These are phyloP conservation scores for Cairina moschata DNA, from an alignment of 2,113 vertebrate genomes.

Conservation along the genomic window DNA sequence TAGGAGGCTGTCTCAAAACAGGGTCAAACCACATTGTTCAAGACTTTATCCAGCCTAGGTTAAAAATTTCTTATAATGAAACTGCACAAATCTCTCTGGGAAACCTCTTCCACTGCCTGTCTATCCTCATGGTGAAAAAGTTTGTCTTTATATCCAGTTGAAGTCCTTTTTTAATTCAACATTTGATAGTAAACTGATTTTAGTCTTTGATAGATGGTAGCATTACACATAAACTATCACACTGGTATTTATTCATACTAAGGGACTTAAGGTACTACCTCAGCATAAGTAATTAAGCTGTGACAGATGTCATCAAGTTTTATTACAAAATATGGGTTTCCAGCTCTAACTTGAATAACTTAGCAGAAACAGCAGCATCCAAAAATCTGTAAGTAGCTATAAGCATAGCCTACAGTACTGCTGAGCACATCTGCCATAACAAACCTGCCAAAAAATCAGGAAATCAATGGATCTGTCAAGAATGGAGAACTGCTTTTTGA, in stretches of 20 bases:
- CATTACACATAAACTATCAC: not conserved
- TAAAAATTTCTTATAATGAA: not conserved
- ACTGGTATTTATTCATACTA: not conserved
- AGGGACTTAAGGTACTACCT: slow-evolving; percentile 9
- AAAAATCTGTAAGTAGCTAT: slow-evolving; percentile 62
- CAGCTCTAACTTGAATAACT: slow-evolving; percentile 58
- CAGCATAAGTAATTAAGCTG: slow-evolving; percentile 30
- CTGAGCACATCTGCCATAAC: slow-evolving; percentile 58
- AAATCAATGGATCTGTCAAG: slow-evolving; percentile 59
- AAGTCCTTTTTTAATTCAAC: not conserved
- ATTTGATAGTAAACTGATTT: not conserved
- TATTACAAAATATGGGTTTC: slow-evolving; percentile 34
- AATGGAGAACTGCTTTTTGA: slow-evolving; percentile 16
- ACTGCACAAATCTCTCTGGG: not conserved
- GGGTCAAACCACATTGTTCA: not conserved
- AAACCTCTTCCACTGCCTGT: not conserved
- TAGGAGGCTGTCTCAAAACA: not conserved
- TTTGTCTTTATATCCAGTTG: not conserved
- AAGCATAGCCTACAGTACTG: slow-evolving; percentile 34
- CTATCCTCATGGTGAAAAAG: accelerated
- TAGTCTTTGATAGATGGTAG: not conserved
- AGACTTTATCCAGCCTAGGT: not conserved
- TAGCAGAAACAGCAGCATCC: slow-evolving; percentile 67
- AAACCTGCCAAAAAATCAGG: slow-evolving; percentile 52
- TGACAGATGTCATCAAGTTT: slow-evolving; percentile 62